These are phyloP conservation scores for Typhlichthys eigenmanni DNA, from an alignment of 2,797 vertebrate species.

Conservation along the genomic window DNA sequence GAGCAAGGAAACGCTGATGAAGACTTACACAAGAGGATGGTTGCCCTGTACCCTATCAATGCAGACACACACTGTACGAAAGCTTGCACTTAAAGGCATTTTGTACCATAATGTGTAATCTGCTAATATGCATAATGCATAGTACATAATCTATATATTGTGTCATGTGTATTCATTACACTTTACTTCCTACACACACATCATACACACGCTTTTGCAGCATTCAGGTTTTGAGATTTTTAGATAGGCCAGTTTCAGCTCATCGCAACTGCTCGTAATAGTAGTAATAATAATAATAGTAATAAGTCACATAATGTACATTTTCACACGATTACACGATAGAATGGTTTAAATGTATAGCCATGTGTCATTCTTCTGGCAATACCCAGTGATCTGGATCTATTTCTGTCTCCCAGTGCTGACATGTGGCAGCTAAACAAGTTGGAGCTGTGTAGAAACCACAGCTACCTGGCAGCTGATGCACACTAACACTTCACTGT, in stretches of 20 bases:
- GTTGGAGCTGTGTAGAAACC: conserved; percentile 50
- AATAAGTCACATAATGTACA: too few relatives aligned
- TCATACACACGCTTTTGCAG: too few relatives aligned
- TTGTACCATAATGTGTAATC: too few relatives aligned
- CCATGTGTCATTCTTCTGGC: conserved; percentile 9
- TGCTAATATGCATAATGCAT: too few relatives aligned
- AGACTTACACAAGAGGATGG: conserved; percentile 81
- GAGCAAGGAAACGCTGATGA: conserved; percentile 81
- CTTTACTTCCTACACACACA: not conserved
- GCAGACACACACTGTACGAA: conserved; percentile 86
- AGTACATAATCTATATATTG: too few relatives aligned
- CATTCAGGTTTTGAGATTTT: too few relatives aligned
- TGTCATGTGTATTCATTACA: not conserved
- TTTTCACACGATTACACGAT: too few relatives aligned
- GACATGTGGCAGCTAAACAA: conserved; percentile 46
- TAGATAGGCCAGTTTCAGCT: too few relatives aligned
- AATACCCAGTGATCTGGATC: conserved; percentile 7
- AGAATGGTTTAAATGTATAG: not conserved
- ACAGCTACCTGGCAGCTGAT: conserved; percentile 54
- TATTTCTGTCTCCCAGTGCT: conserved; percentile 43
- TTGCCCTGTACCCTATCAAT: conserved; percentile 81
- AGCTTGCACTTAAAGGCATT: not conserved
- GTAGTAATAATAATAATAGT: too few relatives aligned
- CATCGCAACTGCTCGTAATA: too few relatives aligned
- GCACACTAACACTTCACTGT: conserved; percentile 8